phyloP scores from a whole-genome alignment of 2,797 vertebrate species.

The Molossus molossus region DNA sequence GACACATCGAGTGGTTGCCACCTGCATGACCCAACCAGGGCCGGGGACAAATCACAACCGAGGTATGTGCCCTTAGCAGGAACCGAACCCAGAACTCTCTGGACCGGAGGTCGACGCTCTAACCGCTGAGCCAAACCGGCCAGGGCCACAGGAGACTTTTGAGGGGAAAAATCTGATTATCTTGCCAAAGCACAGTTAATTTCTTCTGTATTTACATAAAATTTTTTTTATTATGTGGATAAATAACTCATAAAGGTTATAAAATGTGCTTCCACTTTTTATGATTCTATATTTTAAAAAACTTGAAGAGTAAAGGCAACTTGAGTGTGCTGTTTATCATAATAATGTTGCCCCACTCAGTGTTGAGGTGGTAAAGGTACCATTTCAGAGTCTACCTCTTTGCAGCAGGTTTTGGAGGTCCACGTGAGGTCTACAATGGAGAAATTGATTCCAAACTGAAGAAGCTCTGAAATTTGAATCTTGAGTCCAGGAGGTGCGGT shows the following conservation, averaged over 20 bases:
- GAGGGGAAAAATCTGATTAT: background rate
- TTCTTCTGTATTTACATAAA: background rate
- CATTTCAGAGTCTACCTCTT: background rate
- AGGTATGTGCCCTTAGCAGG: too few relatives aligned
- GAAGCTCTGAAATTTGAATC: slow-evolving; percentile 11
- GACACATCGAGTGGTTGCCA: too few relatives aligned
- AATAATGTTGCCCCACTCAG: background rate
- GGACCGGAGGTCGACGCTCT: too few relatives aligned
- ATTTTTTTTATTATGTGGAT: background rate
- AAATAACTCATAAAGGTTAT: background rate
- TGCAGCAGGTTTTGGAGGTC: background rate
- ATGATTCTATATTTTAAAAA: background rate
- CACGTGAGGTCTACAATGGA: background rate
- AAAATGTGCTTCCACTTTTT: background rate
- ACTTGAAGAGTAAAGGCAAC: background rate
- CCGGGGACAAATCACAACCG: too few relatives aligned
- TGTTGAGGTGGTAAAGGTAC: background rate
- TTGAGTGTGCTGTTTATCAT: too few relatives aligned
- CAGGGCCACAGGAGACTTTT: background rate
- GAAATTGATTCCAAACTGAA: background rate
- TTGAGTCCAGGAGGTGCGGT: background rate
- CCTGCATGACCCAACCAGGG: too few relatives aligned
- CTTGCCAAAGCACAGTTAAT: background rate
- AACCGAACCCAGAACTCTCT: too few relatives aligned
- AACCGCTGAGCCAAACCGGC: too few relatives aligned